Evolutionary conservation across 2,888 invertebrate species (phyloP).

Genomic region (Apamea anceps): DNA sequence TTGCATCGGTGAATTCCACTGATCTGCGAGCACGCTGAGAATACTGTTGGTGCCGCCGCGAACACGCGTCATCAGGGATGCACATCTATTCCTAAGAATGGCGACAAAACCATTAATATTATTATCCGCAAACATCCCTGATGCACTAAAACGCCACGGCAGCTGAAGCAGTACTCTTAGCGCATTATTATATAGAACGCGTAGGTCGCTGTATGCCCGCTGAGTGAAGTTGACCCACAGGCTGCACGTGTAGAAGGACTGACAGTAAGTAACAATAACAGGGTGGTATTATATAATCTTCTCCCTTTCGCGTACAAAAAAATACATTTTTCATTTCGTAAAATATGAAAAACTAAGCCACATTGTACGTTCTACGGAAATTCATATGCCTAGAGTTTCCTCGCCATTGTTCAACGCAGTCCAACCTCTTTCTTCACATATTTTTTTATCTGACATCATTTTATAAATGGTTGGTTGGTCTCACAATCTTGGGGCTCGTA

Average conservation of each 20-base stretch:
- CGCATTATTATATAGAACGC: background rate
- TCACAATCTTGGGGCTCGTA: constrained; percentile 27
- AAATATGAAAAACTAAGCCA: constrained; percentile 24
- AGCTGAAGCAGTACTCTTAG: too few species aligned
- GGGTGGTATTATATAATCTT: background rate
- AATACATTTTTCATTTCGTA: constrained; percentile 25
- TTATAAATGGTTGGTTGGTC: constrained; percentile 26
- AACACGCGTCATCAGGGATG: background rate
- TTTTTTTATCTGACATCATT: constrained; percentile 37
- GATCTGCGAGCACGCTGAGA: background rate
- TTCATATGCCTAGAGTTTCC: constrained; percentile 38
- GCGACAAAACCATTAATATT: background rate
- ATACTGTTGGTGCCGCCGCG: background rate
- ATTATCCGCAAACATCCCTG: background rate
- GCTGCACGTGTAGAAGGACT: background rate
- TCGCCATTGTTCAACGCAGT: constrained; percentile 39
- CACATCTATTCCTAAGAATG: background rate
- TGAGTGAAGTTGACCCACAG: background rate
- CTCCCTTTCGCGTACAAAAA: background rate
- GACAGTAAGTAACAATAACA: background rate
- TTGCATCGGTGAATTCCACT: background rate
- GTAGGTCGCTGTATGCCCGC: background rate
- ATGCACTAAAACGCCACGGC: too few species aligned
- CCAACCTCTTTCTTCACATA: constrained; percentile 22
- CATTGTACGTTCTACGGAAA: constrained; percentile 25